Evolutionary conservation across 2,888 invertebrate species (phyloP).

Genomic region (Nomada lathburiana): DNA sequence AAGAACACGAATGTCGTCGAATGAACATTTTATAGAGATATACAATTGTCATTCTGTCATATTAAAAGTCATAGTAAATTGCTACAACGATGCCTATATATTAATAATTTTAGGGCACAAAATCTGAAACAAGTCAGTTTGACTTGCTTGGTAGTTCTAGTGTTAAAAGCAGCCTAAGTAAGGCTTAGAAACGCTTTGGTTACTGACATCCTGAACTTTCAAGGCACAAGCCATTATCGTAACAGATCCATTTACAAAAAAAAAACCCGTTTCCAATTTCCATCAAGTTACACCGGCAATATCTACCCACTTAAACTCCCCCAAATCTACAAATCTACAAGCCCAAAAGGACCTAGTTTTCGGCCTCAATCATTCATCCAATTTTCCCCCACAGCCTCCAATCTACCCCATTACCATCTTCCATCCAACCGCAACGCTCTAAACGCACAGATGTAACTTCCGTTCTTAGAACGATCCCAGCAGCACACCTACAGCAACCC

Average conservation of each 20-base stretch:
- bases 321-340: background rate
- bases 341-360: background rate
- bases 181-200: background rate
- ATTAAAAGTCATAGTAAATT: no score
- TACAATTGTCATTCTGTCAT: no score
- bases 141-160: background rate
- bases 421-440: background rate
- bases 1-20: no score
- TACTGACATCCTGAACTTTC: background rate
- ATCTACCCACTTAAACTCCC: background rate
- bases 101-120: no score
- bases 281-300: background rate
- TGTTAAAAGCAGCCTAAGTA: background rate
- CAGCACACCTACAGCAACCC: background rate
- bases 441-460: background rate
- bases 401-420: background rate
- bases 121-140: background rate
- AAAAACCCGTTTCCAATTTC: background rate
- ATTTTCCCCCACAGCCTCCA: constrained; percentile 5
- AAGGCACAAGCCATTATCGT: background rate
- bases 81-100: no score
- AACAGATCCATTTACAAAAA: background rate
- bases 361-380: background rate
- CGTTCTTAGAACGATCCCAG: background rate
- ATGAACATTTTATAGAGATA: no score